Evolutionary conservation across 2,888 invertebrate genomes (phyloP).

Genomic region (Agonum fuliginosum): DNA sequence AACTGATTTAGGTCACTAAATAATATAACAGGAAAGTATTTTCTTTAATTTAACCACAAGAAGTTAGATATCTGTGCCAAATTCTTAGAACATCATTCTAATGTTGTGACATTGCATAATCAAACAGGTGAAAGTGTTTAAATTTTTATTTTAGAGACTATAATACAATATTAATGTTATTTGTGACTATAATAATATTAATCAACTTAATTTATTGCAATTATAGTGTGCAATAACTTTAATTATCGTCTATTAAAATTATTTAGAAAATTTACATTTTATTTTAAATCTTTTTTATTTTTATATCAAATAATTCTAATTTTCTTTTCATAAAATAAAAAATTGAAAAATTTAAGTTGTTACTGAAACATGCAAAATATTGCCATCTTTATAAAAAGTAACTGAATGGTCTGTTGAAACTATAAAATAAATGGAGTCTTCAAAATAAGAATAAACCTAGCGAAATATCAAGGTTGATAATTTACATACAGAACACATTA

Average conservation of each 20-base stretch:
- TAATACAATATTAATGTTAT: background rate
- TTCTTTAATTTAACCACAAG: background rate
- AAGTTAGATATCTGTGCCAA: conserved; percentile 16
- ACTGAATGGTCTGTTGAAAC: background rate
- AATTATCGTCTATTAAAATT: too few relatives aligned
- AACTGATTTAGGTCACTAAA: conserved; percentile 22
- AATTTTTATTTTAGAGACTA: background rate
- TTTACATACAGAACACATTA: conserved; percentile 41
- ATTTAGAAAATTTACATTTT: too few relatives aligned
- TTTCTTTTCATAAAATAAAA: too few relatives aligned
- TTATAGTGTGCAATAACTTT: too few relatives aligned
- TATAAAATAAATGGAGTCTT: conserved; percentile 11
- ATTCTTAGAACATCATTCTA: conserved; percentile 22
- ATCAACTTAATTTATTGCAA: too few relatives aligned
- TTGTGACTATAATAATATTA: too few relatives aligned
- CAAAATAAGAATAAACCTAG: background rate
- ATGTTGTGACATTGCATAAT: conserved; percentile 9
- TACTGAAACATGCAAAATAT: background rate
- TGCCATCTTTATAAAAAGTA: too few relatives aligned
- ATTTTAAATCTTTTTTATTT: too few relatives aligned
- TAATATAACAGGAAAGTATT: background rate
- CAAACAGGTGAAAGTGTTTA: conserved; percentile 29
- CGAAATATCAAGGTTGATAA: conserved; percentile 40
- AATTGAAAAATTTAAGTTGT: conserved; percentile 5
- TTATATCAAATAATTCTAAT: too few relatives aligned